phyloP scores from a whole-genome alignment of 2,113 vertebrate genomes.

The Ahaetulla prasina region DNA sequence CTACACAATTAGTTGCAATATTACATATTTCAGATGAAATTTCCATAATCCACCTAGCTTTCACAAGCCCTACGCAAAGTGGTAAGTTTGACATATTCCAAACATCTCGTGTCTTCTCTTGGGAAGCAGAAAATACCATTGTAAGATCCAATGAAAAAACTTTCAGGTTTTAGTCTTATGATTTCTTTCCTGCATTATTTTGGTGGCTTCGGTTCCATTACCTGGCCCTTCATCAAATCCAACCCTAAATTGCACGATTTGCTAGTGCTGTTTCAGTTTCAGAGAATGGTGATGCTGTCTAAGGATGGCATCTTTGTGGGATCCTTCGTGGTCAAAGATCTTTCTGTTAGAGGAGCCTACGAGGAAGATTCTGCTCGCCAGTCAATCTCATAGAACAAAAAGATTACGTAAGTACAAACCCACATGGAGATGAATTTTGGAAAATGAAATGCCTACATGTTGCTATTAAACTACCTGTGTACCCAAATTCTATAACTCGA shows the following conservation, averaged over 20 bases:
- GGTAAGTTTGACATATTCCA: not conserved
- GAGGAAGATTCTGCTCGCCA: no score
- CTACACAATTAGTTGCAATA: not conserved
- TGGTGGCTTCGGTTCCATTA: not conserved
- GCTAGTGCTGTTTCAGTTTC: not conserved
- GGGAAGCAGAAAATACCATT: not conserved
- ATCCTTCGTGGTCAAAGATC: not conserved
- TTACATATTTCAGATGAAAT: not conserved
- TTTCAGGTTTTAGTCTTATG: no score
- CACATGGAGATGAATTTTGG: not conserved
- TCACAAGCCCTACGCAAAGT: not conserved
- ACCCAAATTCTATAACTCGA: not conserved
- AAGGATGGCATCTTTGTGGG: no score
- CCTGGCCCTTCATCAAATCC: not conserved
- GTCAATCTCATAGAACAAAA: not conserved
- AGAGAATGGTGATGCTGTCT: not conserved
- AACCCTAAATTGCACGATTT: not conserved
- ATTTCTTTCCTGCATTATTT: not conserved
- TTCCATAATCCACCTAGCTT: not conserved
- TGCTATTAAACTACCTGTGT: not conserved
- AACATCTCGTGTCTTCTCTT: not conserved
- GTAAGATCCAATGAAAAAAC: not conserved
- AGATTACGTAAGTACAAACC: not conserved
- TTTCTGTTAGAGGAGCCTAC: not conserved
- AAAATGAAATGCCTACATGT: not conserved